Base-by-base conservation (phyloP, 2,797 vertebrate species). In the Odontamblyopus rebecca region DNA sequence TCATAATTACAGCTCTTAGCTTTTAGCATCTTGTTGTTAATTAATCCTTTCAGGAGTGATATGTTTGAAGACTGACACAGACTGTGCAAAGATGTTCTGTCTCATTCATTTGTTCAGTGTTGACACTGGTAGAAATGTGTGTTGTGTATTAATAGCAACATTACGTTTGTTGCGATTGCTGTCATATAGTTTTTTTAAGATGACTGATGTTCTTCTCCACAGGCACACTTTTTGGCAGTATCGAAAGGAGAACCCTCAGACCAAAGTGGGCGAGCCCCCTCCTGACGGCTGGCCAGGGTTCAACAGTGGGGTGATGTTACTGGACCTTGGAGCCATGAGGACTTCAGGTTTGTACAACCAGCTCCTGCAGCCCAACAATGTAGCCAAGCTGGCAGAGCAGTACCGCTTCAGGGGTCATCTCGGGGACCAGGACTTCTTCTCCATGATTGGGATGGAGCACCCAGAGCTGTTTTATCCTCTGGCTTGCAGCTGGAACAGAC, bases 161-260 rank as follows among this genome's bases (percentile, higher is more conserved):
- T 41, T 41, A 13, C 2, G 11, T 13, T 44, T 12, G 11, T 44
- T 44, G 41, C 1, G 41, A 44, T 44, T 44, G 12, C 12, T 44
- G 32, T 35, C 4, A 44, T 44, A 12, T 44, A 12, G 23, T 23
- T 12, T 44, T 44, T 13, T 41, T 44, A 12, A 18, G 7, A 6
- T 23, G 27, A 50, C 62, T 2, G 61, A 13, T 75, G 19, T 75
- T 23, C 30, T 18, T 41, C 57, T 77, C 32, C 60, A 65, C 85
- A 99, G 98, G 89, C 97, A 99, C 89, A 96, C 96, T 0, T 98
- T 99, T 89, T 99, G 97, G 97, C 98, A 98, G 90, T 99, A 97
- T 84, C 96, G 97, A 70, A 96, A 95, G 0, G 98, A 99, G 86
- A 97, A 98, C 86, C 95, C 95, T 62, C 87, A 90, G 16, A 96